A percentile compares a stretch with the other conserved stretches of the same genome.
These are phyloP conservation scores for Agrenia bidenticulata DNA, from an alignment of 2,888 invertebrate genomes.

Conservation along the genomic window DNA sequence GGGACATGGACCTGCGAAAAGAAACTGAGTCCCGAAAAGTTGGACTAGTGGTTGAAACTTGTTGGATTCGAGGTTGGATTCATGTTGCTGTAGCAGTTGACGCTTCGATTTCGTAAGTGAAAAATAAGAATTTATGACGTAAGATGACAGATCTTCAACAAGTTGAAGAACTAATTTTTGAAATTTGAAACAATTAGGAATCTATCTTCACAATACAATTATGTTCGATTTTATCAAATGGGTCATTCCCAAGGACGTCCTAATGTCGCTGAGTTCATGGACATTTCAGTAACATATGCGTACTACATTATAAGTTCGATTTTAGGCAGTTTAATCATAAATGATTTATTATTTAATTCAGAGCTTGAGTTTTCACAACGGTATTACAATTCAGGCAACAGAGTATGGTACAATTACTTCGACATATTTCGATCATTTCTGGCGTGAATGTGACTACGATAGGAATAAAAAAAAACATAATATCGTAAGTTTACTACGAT, in stretches of 20 bases:
- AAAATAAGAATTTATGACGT: background rate
- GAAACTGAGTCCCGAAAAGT: conserved; percentile 45
- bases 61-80: conserved; percentile 51
- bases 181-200: conserved; percentile 7
- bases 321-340: background rate
- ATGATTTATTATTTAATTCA: conserved; percentile 26
- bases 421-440: conserved; percentile 48
- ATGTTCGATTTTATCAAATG: conserved; percentile 41
- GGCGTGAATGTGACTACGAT: conserved; percentile 51
- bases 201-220: conserved; percentile 31
- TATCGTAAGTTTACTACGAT: conserved; percentile 27
- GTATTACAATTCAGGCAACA: conserved; percentile 44
- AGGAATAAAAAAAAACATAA: conserved; percentile 51
- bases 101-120: conserved; percentile 30
- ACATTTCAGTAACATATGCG: conserved; percentile 11
- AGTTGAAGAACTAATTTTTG: no score
- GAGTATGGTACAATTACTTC: conserved; percentile 45
- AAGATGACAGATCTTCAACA: no score
- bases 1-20: conserved; percentile 39
- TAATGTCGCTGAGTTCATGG: conserved; percentile 35
- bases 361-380: conserved; percentile 42
- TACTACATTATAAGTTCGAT: background rate
- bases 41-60: conserved; percentile 43
- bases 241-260: conserved; percentile 38
- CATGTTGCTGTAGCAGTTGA: conserved; percentile 40